Base-by-base conservation (phyloP, 92 coral and sea anemone genomes). In the Palythoa caribaeorum region DNA sequence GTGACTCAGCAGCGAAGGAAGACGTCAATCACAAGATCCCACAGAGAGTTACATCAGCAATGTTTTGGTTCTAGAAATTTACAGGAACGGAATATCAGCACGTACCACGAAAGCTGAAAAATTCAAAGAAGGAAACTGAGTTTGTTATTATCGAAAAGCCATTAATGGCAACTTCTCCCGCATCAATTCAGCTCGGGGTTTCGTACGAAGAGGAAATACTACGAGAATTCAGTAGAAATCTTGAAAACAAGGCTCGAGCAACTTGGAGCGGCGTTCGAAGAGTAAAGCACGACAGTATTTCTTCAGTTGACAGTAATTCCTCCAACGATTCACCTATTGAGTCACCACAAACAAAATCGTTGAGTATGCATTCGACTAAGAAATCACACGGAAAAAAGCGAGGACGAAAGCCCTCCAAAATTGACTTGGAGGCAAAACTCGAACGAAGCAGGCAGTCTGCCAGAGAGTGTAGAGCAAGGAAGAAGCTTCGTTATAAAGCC, bases 381-480 rank as follows among this genome's bases (percentile, higher is more conserved):
- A 92, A 89, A 85, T 87, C 87, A 59, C 88, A 90, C n/a, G 99
- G 99, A 20, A 95, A 90, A 76, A 96, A 95, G 76, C 91, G 99
- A 17, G 99, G 99, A 39, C 87, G 99, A 91, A 94, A 95, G 92
- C 99, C 99, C 39, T 90, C 98, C 11, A 95, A 97, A 90, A 90
- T 97, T 88, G 98, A 97, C 90, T 88, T 93, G 48, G 99, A 97
- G 87, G 99, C 99, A 6, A 97, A 95, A 78, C 97, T 97, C 20
- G 99, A 97, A 83, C 90, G 99, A 63, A 97, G 99, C 87, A 84
- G 99, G 13, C 99, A 97, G 63, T 97, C 99, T 14, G 99, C 99
- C 0, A 92, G 99, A 68, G 99, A 97, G 39, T 97, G 99, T 66
- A 92, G 99, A n/a, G 99, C 99, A 17, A 86, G 99, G 60, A 97